Conservation (phyloP, 2,797 vertebrate species). For the Emydoidea blandingii region DNA sequence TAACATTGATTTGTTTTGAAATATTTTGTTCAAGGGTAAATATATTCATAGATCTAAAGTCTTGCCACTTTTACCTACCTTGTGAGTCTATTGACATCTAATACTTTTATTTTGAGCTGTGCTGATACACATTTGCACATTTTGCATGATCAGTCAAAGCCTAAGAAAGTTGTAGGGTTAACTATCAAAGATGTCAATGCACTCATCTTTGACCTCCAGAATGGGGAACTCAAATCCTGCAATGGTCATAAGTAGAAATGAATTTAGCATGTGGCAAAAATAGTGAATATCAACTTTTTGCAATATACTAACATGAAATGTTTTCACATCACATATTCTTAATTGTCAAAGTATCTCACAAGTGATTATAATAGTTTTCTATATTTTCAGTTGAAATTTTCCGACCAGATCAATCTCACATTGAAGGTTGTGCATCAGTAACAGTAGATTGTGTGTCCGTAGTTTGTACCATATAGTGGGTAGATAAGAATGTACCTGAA, state of each 20-base stretch:
- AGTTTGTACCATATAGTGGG: no score
- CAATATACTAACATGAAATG: no score
- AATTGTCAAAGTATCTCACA: no score
- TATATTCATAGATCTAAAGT: background rate
- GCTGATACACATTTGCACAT: background rate
- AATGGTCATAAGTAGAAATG: background rate
- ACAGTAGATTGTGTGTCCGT: no score
- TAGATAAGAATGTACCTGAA: no score
- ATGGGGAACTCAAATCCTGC: background rate
- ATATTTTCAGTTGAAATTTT: no score
- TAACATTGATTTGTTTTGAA: background rate
- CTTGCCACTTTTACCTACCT: background rate
- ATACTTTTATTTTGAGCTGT: background rate
- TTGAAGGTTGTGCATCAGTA: no score
- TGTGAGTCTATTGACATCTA: background rate
- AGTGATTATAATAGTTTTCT: no score
- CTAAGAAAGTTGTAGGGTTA: background rate
- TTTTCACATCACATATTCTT: no score
- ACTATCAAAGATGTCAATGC: background rate
- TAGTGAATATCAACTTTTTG: no score
- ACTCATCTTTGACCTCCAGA: background rate
- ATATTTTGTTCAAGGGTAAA: background rate
- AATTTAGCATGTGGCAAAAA: background rate
- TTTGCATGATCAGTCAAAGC: background rate
- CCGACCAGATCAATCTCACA: no score